Evolutionary conservation across 1,140 invertebrate genomes (phyloP).

Genomic region (Centruroides vittatus): DNA sequence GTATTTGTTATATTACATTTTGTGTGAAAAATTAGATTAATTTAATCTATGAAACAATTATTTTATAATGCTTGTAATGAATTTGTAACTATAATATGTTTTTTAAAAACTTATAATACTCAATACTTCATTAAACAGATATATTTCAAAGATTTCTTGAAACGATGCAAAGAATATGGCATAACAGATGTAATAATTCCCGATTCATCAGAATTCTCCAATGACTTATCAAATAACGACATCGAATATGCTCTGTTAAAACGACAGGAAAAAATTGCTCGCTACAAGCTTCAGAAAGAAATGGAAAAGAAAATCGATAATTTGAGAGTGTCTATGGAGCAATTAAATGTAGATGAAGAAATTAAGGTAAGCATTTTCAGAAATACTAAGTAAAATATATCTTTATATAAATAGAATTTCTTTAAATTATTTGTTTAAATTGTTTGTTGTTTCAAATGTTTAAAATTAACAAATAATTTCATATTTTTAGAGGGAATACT

Average conservation of each 20-base stretch:
- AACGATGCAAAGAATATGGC: constrained; percentile 60
- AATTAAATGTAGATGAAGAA: constrained; percentile 49
- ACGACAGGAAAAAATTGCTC: constrained; percentile 57
- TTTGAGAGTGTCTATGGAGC: constrained; percentile 38
- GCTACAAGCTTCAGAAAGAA: constrained; percentile 63
- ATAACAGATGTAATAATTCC: background rate
- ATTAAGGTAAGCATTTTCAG: constrained; percentile 29
- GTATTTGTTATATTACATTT: too few relatives aligned
- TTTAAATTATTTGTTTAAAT: too few relatives aligned
- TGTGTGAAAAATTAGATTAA: too few relatives aligned
- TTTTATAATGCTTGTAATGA: background rate
- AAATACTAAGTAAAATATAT: background rate
- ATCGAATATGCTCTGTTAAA: constrained; percentile 13
- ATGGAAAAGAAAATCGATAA: constrained; percentile 49
- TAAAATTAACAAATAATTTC: too few relatives aligned
- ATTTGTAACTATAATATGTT: background rate
- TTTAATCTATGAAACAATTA: too few relatives aligned
- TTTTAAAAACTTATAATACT: constrained; percentile 14
- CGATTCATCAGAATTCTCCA: too few relatives aligned
- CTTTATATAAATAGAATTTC: too few relatives aligned
- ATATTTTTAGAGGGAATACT: constrained; percentile 48
- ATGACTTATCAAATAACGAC: too few relatives aligned
- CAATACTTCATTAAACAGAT: constrained; percentile 23
- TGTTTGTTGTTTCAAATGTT: too few relatives aligned
- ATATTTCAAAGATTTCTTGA: constrained; percentile 72